Evolutionary conservation across 2,797 vertebrate species (phyloP).

Genomic region (Macrochelys suwanniensis): DNA sequence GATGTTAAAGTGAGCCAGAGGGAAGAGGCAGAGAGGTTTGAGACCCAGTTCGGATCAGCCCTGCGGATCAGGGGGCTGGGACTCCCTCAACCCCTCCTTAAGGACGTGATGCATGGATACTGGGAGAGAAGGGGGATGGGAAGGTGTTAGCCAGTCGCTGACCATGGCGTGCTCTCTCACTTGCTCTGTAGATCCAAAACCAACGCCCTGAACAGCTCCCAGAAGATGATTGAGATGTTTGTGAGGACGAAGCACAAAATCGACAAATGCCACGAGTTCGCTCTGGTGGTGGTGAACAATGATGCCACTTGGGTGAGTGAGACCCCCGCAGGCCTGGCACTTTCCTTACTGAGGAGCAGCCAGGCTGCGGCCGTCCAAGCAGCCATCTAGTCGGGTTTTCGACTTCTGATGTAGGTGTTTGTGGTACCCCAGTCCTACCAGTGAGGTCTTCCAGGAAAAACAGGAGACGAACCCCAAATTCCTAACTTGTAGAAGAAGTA

Average conservation of each 20-base stretch:
- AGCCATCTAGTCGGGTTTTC: not conserved
- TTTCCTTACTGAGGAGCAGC: accelerated
- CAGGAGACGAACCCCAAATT: not conserved
- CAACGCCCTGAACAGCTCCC: conserved; percentile 94
- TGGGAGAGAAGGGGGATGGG: too few relatives aligned
- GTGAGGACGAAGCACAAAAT: conserved; percentile 98
- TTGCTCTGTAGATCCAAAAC: conserved; percentile 87
- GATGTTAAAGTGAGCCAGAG: not conserved
- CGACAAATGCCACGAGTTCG: conserved; percentile 95
- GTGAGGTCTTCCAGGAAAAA: not conserved
- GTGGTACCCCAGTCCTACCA: not conserved
- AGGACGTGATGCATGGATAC: not conserved
- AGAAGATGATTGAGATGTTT: conserved; percentile 99
- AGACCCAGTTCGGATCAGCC: not conserved
- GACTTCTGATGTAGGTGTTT: not conserved
- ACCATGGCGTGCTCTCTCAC: accelerated
- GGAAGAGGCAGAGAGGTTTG: not conserved
- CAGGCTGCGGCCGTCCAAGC: accelerated
- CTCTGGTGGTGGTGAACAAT: conserved; percentile 94
- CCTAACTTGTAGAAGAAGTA: not conserved
- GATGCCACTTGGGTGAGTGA: conserved; percentile 92
- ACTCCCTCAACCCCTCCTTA: not conserved
- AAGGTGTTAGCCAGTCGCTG: accelerated
- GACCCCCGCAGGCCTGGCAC: accelerated
- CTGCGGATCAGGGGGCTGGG: not conserved